Evolutionary conservation across 2,113 vertebrate species (phyloP).

Genomic region (Rafetus swinhoei): DNA sequence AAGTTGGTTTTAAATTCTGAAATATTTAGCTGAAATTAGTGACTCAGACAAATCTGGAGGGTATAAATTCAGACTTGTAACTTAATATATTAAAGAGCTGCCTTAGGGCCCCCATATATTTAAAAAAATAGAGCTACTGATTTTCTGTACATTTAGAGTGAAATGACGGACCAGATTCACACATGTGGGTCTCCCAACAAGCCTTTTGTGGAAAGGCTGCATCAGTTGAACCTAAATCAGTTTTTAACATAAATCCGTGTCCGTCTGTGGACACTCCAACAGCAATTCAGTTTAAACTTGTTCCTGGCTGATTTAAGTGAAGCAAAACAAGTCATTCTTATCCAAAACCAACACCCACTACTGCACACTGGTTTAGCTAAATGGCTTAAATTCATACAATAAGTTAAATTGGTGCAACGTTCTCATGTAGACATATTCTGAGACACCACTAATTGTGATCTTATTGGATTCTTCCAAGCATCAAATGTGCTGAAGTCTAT

Average conservation of each 20-base stretch:
- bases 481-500: not conserved
- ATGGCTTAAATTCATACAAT: not conserved
- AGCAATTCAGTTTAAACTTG: not conserved
- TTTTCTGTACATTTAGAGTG: constrained; percentile 37
- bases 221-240: not conserved
- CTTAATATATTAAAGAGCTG: constrained; percentile 52
- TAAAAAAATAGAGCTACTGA: constrained; percentile 35
- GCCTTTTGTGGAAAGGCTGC: not conserved
- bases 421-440: not conserved
- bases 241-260: not conserved
- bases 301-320: not conserved
- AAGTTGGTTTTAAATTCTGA: constrained; percentile 51
- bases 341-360: not conserved
- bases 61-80: constrained; percentile 38
- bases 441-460: not conserved
- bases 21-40: constrained; percentile 61
- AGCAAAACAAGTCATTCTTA: not conserved
- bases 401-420: not conserved
- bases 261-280: not conserved
- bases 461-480: not conserved
- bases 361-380: not conserved
- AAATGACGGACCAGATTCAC: constrained; percentile 30
- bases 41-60: constrained; percentile 38
- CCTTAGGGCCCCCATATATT: constrained; percentile 51
- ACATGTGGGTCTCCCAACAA: not conserved